Percentiles rank a stretch among this genome's conserved stretches.
Conservation (phyloP, 2,113 vertebrate genomes). For the Neolamprologus hecqui region DNA sequence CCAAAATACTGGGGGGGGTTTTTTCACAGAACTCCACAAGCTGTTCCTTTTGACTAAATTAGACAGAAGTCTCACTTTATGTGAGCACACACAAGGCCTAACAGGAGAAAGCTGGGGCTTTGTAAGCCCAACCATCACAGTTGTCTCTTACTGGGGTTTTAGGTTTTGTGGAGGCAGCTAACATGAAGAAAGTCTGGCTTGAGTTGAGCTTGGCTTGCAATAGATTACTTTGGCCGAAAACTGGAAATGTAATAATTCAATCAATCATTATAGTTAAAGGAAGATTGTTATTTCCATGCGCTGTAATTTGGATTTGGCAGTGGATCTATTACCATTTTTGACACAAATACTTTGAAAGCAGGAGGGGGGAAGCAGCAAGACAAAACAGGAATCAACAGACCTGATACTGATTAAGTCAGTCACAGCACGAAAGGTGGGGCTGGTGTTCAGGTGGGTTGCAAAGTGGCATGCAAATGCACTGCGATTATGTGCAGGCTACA, state of each 20-base stretch:
- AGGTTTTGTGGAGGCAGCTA: background rate
- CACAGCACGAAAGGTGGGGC: background rate
- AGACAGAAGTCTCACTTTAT: background rate
- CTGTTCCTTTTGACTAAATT: background rate
- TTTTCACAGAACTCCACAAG: background rate
- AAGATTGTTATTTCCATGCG: background rate
- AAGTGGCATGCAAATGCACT: background rate
- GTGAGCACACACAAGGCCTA: background rate
- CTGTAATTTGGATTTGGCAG: background rate
- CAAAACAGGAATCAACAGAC: background rate
- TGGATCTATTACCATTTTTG: background rate
- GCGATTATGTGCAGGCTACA: background rate
- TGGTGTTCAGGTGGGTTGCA: background rate
- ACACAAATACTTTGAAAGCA: background rate
- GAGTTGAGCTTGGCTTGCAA: background rate
- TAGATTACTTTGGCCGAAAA: background rate
- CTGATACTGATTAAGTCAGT: background rate
- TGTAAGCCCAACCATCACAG: background rate
- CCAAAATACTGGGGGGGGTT: background rate
- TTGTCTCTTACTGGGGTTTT: background rate
- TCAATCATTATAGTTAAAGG: background rate
- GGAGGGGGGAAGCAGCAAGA: background rate
- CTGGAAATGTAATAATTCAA: background rate
- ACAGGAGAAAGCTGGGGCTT: background rate
- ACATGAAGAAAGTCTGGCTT: background rate